Conservation (phyloP, 2,888 invertebrate genomes). For the Drosophila rubida region DNA sequence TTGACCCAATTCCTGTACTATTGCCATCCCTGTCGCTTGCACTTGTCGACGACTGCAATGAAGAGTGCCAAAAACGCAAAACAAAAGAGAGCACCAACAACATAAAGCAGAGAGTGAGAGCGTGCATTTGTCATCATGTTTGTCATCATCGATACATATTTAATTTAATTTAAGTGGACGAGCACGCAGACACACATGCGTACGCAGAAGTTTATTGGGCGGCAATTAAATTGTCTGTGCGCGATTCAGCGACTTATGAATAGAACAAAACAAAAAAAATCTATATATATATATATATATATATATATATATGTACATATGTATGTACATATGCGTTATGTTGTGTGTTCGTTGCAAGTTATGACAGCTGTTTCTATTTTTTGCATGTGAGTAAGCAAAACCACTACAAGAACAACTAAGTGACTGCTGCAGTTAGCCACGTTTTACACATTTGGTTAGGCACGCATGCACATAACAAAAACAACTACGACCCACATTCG, state of each 20-base stretch:
- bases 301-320: not conserved
- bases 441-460: conserved; percentile 47
- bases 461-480: conserved; percentile 42
- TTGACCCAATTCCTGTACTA: conserved; percentile 62
- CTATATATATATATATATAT: not conserved
- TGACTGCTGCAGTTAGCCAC: conserved; percentile 52
- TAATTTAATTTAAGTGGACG: conserved; percentile 42
- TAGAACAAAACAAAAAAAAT: conserved; percentile 27
- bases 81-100: conserved; percentile 9
- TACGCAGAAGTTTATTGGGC: conserved; percentile 26
- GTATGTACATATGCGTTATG: not conserved
- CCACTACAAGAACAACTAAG: not conserved
- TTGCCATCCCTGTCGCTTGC: conserved; percentile 36
- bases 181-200: not conserved
- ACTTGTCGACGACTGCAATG: conserved; percentile 46
- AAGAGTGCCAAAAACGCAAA: conserved; percentile 37
- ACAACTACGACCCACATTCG: conserved; percentile 44
- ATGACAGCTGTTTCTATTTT: conserved; percentile 48
- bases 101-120: conserved; percentile 13
- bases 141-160: conserved; percentile 52
- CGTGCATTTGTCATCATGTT: conserved; percentile 42
- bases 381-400: conserved; percentile 29
- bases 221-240: conserved; percentile 38
- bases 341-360: conserved; percentile 18
- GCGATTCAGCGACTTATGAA: conserved; percentile 31